Conservation (phyloP, 2,888 invertebrate species). For the Pediacus dermestoides region DNA sequence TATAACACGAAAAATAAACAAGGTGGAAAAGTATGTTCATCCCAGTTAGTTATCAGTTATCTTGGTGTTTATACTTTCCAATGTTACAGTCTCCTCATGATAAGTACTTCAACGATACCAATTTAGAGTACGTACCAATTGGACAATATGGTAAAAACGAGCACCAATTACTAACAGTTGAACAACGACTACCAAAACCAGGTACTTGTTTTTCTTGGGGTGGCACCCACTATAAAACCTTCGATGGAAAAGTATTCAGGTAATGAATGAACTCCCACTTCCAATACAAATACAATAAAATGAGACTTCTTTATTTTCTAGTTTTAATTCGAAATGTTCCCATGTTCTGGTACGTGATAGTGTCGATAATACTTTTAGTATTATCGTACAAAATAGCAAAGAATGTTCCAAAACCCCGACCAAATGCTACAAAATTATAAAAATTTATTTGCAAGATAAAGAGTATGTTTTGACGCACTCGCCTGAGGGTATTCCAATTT, state of each 20-base stretch:
- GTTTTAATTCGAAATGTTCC: constrained; percentile 73
- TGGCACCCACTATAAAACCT: constrained; percentile 77
- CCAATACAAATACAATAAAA: no score
- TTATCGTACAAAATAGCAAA: constrained; percentile 57
- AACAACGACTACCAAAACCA: constrained; percentile 53
- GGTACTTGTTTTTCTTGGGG: constrained; percentile 79
- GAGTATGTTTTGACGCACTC: constrained; percentile 58
- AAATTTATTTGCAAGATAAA: constrained; percentile 68
- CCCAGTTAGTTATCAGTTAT: constrained; percentile 7
- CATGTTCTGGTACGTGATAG: constrained; percentile 71
- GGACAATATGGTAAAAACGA: constrained; percentile 16
- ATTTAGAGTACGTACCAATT: constrained; percentile 11
- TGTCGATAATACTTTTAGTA: constrained; percentile 65
- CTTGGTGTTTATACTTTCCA: constrained; percentile 2
- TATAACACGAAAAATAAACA: constrained; percentile 1
- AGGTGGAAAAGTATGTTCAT: no score
- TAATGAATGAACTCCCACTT: no score
- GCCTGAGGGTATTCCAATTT: constrained; percentile 43
- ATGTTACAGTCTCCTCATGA: constrained; percentile 14
- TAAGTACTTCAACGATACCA: constrained; percentile 14
- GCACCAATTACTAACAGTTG: constrained; percentile 28
- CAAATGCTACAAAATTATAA: constrained; percentile 54
- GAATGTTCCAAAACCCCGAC: constrained; percentile 53
- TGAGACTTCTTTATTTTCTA: constrained; percentile 50
- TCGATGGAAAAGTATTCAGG: constrained; percentile 77